Evolutionary conservation across 2,888 invertebrate species (phyloP), one percentile per base, ranked within the genome.

Genomic region (Limnephilus marmoratus): DNA sequence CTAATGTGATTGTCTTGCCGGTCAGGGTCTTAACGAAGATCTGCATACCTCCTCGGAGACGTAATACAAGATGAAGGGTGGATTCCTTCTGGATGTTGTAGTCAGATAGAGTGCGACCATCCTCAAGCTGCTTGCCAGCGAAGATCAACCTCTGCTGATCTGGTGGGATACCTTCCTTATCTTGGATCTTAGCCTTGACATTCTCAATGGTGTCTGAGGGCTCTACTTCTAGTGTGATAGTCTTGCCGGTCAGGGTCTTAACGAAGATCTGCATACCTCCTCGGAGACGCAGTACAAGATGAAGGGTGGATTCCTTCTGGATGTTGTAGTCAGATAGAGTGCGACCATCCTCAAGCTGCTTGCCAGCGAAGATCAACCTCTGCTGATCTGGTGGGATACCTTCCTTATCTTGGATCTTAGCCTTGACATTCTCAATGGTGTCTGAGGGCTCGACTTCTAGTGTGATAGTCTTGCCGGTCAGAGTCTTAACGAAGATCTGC

Each of bases 271-370:
- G 96, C 95, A 97, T 97, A 94, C 94, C 94, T 92, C 97, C 97
- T 94, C 97, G 95, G 37, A 97, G 95, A 94, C 97, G 96, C 80
- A 97, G 94, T 12, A 97, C 97, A 93, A 97, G 95, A 94, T 97
- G 97, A 29, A 97, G 95, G 1, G 97, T 97, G 0, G 96, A 96
- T 94, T 97, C 96, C 94, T 97, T 97, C 94, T 97, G 97, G 94
- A 97, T 97, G 94, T 97, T 97, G 94, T 97, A 97, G 94, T 97
- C 97, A 0, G 96, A 96, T 7, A 97, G 94, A 1, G 97, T 97
- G n/a, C 97, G 96, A 0, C 97, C 97, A 95, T 97, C 97, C 95
- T 97, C 97, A 91, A 97, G 94, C 95, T 97, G 97, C 94, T 97
- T 97, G 7, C 97, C 97, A 92, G 97, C 97, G 94, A 97, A 97